Percentiles rank a stretch among this genome's conserved stretches.
These are phyloP conservation scores for Rhinichthys osculus DNA, from an alignment of 2,797 vertebrate genomes.

Conservation along the genomic window DNA sequence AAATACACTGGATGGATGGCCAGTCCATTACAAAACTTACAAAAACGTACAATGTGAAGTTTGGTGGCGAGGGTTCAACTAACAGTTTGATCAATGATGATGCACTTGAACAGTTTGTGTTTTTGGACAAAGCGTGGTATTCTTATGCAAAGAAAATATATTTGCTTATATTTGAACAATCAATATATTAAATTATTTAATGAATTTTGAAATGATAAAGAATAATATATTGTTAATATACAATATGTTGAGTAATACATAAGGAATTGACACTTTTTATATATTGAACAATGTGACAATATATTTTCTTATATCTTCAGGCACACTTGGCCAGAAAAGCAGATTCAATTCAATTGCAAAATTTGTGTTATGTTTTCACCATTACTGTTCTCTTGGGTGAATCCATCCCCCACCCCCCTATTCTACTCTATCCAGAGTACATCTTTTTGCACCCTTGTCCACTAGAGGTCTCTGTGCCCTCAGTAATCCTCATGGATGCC, in stretches of 20 bases:
- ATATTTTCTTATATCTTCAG: background rate
- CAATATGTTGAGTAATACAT: background rate
- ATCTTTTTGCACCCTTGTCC: background rate
- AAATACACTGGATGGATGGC: background rate
- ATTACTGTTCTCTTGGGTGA: background rate
- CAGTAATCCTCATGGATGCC: background rate
- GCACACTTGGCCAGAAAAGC: background rate
- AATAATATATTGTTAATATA: background rate
- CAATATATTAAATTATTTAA: background rate
- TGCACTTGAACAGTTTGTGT: too few relatives aligned
- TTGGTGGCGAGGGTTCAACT: background rate
- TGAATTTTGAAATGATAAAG: background rate
- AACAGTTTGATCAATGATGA: too few relatives aligned
- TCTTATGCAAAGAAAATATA: background rate
- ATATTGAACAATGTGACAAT: background rate
- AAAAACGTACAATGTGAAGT: background rate
- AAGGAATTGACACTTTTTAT: background rate
- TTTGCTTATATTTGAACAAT: background rate
- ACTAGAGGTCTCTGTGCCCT: slow-evolving; percentile 38
- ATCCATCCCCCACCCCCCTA: background rate
- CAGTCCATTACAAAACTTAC: background rate
- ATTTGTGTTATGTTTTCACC: background rate
- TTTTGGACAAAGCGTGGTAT: too few relatives aligned
- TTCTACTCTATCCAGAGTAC: background rate
- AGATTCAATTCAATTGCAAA: background rate